phyloP scores from a whole-genome alignment of 1,140 invertebrate genomes.

The Drosophila quadrilineata region DNA sequence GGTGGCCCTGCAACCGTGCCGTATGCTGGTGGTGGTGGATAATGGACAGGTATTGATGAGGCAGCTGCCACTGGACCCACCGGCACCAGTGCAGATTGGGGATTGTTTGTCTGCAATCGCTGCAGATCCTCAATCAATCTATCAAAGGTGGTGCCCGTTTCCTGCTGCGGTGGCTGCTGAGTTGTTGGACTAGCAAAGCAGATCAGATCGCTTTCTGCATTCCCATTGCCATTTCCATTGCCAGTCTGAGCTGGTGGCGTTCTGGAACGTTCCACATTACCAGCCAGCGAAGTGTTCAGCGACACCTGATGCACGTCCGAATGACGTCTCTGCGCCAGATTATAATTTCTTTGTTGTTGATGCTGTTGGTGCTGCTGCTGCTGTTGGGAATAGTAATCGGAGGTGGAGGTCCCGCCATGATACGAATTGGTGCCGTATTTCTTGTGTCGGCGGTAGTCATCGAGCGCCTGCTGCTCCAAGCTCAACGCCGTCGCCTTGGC shows the following conservation, averaged over 20 bases:
- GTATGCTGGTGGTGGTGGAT: conserved; percentile 35
- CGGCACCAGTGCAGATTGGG: conserved; percentile 68
- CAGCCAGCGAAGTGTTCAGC: not conserved
- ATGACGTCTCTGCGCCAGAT: conserved; percentile 81
- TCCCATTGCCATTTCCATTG: conserved; percentile 17
- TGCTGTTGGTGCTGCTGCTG: conserved; percentile 29
- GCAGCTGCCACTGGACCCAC: conserved; percentile 62
- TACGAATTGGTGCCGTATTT: conserved; percentile 58
- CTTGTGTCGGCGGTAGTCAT: conserved; percentile 86
- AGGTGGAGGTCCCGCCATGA: conserved; percentile 2
- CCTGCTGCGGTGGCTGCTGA: conserved; percentile 67
- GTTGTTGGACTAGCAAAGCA: conserved; percentile 86
- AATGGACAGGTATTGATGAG: conserved; percentile 20
- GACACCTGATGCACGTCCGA: conserved; percentile 73
- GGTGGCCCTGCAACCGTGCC: conserved; percentile 24
- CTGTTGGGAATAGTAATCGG: conserved; percentile 47
- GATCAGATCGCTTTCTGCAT: conserved; percentile 85
- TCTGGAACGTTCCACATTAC: conserved; percentile 63
- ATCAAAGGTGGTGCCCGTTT: conserved; percentile 82
- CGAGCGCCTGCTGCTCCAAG: conserved; percentile 90
- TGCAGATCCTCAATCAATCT: conserved; percentile 83
- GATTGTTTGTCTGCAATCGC: conserved; percentile 74
- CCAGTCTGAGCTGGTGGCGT: conserved; percentile 82
- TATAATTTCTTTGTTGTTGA: conserved; percentile 46
- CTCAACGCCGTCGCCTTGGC: conserved; percentile 92